Conservation (phyloP, 2,113 vertebrate species). For the Calonectris borealis region DNA sequence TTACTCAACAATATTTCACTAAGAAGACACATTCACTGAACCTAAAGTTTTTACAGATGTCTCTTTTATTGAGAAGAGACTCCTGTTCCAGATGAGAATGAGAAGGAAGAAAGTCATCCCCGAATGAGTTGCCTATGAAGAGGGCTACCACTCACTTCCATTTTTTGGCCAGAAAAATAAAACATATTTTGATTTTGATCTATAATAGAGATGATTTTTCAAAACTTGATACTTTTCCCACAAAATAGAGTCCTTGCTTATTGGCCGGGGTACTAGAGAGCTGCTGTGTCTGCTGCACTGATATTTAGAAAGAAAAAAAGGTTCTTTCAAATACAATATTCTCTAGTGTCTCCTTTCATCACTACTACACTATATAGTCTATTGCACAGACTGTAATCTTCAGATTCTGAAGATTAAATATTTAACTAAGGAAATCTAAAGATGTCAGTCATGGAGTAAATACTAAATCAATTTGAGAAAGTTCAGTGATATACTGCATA, state of each 20-base stretch:
- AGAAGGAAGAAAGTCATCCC: not conserved
- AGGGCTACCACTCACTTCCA: not conserved
- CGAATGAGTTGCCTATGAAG: not conserved
- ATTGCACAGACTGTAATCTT: not conserved
- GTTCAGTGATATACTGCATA: not conserved
- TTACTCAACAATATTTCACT: not conserved
- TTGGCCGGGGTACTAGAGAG: not conserved
- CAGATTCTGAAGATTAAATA: not conserved
- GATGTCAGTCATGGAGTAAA: not conserved
- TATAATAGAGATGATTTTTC: not conserved
- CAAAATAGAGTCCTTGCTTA: not conserved
- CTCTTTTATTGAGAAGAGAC: not conserved
- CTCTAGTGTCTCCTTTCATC: not conserved
- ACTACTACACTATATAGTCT: not conserved
- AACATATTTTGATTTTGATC: not conserved
- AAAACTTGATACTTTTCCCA: not conserved
- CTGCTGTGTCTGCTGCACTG: not conserved
- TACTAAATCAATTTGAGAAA: not conserved
- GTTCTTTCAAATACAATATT: not conserved
- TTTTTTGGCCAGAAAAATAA: not conserved
- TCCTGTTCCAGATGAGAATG: not conserved
- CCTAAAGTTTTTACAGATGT: not conserved
- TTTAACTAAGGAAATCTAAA: constrained; percentile 21
- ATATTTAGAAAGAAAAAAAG: not conserved
- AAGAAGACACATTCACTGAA: not conserved